Conservation (phyloP, 2,888 invertebrate species). For the Lepidochitona cinerea region DNA sequence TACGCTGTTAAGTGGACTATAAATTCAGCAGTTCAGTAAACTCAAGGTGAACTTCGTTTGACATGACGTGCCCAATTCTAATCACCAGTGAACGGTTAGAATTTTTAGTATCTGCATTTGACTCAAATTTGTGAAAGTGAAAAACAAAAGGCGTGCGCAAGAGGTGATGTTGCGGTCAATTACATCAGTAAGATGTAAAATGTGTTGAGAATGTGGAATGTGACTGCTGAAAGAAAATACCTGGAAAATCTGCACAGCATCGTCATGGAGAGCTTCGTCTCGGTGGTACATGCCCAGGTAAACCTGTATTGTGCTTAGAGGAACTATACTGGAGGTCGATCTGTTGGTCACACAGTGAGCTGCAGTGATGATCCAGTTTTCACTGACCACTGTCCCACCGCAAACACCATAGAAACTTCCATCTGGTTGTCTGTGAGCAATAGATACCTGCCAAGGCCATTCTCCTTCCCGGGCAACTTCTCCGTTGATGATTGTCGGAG, state of each 20-base stretch:
- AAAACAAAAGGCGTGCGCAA: too few species aligned
- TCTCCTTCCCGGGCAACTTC: not conserved
- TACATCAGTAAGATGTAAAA: too few species aligned
- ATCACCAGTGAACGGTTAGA: too few species aligned
- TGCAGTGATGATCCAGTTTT: not conserved
- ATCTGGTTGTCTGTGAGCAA: not conserved
- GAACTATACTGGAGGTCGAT: not conserved
- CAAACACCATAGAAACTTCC: not conserved
- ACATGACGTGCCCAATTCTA: too few species aligned
- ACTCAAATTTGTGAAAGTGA: too few species aligned
- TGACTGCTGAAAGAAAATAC: too few species aligned
- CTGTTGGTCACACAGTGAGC: not conserved
- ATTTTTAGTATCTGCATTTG: too few species aligned
- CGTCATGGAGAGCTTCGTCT: not conserved
- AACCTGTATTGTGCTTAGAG: not conserved
- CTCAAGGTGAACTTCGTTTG: too few species aligned
- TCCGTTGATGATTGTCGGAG: not conserved
- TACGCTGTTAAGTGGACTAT: too few species aligned
- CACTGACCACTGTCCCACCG: not conserved
- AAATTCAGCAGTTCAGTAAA: too few species aligned
- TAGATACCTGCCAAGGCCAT: conserved; percentile 2
- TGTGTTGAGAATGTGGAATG: too few species aligned
- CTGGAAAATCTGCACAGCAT: not conserved
- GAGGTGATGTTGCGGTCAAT: too few species aligned
- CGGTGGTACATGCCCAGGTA: not conserved